Conservation (phyloP, 1,140 invertebrate species). For the Tetragnatha versicolor region DNA sequence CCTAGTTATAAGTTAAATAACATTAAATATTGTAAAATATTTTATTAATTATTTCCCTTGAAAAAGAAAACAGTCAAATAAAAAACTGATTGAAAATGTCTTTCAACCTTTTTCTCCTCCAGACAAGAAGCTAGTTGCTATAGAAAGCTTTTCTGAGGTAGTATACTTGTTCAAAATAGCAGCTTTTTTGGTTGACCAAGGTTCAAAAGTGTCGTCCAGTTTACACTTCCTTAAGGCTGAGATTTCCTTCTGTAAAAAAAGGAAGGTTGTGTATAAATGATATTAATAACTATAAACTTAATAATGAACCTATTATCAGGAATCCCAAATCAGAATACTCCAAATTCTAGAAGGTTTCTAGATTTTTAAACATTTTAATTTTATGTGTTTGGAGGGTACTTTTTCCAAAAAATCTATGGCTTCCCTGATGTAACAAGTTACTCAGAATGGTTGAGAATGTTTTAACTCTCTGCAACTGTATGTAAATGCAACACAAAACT, state of each 20-base stretch:
- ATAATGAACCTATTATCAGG: background rate
- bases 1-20: too few species aligned
- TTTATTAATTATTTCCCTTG: background rate
- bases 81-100: background rate
- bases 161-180: slow-evolving; percentile 86
- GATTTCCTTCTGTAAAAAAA: slow-evolving; percentile 68
- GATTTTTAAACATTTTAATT: background rate
- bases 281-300: background rate
- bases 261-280: background rate
- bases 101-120: slow-evolving; percentile 83
- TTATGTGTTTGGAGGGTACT: too few species aligned
- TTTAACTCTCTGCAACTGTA: too few species aligned
- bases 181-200: slow-evolving; percentile 76
- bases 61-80: background rate
- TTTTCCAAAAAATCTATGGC: too few species aligned
- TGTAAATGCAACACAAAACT: too few species aligned
- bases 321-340: background rate
- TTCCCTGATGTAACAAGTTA: too few species aligned
- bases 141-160: slow-evolving; percentile 88
- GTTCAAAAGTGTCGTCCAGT: slow-evolving; percentile 70
- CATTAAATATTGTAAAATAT: too few species aligned
- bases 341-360: background rate
- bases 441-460: too few species aligned
- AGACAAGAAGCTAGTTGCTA: slow-evolving; percentile 84
- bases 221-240: slow-evolving; percentile 56